Evolutionary conservation across 2,113 vertebrate species (phyloP).

Genomic region (Nansenia antarctica): DNA sequence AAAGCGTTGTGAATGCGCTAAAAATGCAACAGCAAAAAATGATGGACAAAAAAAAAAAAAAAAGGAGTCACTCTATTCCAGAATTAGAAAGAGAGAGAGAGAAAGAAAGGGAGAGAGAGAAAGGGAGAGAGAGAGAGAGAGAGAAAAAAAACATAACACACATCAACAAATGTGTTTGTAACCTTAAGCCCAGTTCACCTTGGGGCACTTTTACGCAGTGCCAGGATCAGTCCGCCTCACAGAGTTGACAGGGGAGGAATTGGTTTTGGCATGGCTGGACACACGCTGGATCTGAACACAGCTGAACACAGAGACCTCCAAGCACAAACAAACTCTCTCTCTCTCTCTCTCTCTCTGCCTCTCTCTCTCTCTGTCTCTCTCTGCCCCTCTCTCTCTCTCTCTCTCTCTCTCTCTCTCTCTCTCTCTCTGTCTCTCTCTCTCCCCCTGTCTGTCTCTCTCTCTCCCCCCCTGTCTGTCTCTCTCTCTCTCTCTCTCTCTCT

Average conservation of each 20-base stretch:
- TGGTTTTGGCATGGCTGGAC: conserved; percentile 32
- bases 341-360: no score
- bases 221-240: conserved; percentile 46
- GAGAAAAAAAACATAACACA: no score
- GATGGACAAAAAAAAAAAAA: not conserved
- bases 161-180: conserved; percentile 11
- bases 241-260: conserved; percentile 36
- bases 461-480: conserved; percentile 20
- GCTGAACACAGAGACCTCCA: conserved; percentile 27
- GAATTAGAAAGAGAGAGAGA: not conserved
- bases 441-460: conserved; percentile 16
- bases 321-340: no score
- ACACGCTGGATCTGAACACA: conserved; percentile 33
- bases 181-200: conserved; percentile 13
- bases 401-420: conserved; percentile 25
- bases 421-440: conserved; percentile 25
- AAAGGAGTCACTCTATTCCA: not conserved
- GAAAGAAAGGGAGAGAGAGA: no score
- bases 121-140: no score
- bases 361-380: conserved; percentile 26
- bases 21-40: not conserved
- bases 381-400: conserved; percentile 22
- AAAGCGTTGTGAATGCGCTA: conserved; percentile 21
- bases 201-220: conserved; percentile 37
- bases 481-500: conserved; percentile 25